Conservation (phyloP, 64 coral and sea anemone species). For the Pachyseris speciosa region DNA sequence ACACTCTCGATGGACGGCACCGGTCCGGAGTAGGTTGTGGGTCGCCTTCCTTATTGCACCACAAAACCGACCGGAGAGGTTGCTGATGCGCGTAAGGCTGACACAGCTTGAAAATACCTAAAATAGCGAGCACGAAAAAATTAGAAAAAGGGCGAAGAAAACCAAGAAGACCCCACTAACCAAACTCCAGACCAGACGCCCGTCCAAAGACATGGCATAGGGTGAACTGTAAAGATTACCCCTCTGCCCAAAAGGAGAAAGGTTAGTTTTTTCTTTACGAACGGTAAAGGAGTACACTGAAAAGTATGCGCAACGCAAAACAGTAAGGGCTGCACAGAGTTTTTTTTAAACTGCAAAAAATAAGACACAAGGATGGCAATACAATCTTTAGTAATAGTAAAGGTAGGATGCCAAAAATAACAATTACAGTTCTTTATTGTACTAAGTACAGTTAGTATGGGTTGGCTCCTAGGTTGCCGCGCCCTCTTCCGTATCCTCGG, state of each 20-base stretch:
- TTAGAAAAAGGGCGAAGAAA: background rate
- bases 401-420: background rate
- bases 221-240: background rate
- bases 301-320: background rate
- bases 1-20: background rate
- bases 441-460: background rate
- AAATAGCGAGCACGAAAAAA: background rate
- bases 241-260: background rate
- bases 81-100: background rate
- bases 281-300: background rate
- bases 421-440: background rate
- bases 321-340: no score
- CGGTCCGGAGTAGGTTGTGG: background rate
- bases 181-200: background rate
- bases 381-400: background rate
- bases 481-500: background rate
- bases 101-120: slow-evolving; percentile 8
- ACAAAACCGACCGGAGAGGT: background rate
- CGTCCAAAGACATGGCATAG: slow-evolving; percentile 8
- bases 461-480: background rate
- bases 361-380: background rate
- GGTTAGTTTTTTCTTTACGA: background rate
- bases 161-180: background rate
- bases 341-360: background rate
- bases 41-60: background rate